phyloP scores from a whole-genome alignment of 1,140 invertebrate species.

The Streblospio benedicti region DNA sequence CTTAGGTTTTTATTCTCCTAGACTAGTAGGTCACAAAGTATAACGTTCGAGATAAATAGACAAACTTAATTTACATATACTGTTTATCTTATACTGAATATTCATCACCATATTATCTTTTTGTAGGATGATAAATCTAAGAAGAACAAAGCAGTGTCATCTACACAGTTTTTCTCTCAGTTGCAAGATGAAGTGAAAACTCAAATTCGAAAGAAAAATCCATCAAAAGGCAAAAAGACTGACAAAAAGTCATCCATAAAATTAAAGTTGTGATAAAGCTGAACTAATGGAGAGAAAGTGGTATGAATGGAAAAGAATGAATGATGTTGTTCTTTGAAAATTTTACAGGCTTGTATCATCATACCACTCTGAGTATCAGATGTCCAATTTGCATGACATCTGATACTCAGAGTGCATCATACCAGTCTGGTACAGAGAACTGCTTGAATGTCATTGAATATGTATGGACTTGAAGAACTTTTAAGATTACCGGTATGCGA shows the following conservation, averaged over 20 bases:
- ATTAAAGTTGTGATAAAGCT: conserved; percentile 11
- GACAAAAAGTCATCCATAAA: conserved; percentile 8
- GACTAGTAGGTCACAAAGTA: no score
- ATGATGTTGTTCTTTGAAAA: no score
- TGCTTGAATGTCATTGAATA: no score
- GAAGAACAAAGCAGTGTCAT: conserved; percentile 62
- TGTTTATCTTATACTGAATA: neutral
- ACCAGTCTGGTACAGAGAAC: no score
- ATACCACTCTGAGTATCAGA: no score
- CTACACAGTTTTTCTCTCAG: conserved; percentile 70
- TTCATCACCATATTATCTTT: neutral
- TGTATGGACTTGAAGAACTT: no score
- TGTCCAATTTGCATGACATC: no score
- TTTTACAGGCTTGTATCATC: no score
- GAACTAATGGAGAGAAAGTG: no score
- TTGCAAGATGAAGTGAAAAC: conserved; percentile 63
- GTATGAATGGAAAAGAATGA: no score
- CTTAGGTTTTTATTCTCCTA: neutral
- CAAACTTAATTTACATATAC: neutral
- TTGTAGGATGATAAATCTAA: conserved; percentile 36
- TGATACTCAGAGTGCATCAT: no score
- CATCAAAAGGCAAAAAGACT: neutral
- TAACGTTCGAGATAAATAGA: neutral
- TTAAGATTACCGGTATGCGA: no score
- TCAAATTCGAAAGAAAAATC: conserved; percentile 10